Evolutionary conservation across 2,797 vertebrate genomes (phyloP), one percentile per base, ranked within the genome.

Genomic region (Serranus cabrilla): DNA sequence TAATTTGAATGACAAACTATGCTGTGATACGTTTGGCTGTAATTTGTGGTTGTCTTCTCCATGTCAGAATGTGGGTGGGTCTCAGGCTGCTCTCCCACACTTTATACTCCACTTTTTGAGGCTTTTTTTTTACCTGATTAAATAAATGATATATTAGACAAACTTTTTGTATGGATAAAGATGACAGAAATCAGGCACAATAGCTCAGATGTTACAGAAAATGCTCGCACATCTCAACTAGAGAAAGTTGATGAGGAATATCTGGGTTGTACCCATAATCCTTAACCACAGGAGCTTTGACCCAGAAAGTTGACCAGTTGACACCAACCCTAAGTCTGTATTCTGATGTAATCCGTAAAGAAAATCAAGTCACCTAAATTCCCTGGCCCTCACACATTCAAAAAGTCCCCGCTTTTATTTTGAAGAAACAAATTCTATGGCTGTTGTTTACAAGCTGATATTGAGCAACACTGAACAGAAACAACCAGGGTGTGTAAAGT

Each of bases 401-500:
- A 17, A 23, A 13, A 0, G 2, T 6, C 40, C 31, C 5, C 18
- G 25, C 43, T 6, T n/a, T 74, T 63, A 23, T 52, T 49, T 45
- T 39, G 46, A 59, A 51, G 23, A 12, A 18, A 5, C 49, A 40
- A 52, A 11, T 20, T 46, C 4, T 13, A 3, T 43, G 25, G 11
- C 23, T 55, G 56, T 27, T 51, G 20, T 45, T 60, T 42, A 27
- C 23, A 11, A 64, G 40, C 27, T 50, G 25, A 25, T 47, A 51
- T 63, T 16, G 27, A 74, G 12, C 40, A 18, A 0, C 49, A 37
- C 27, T 43, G 42, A 61, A 2, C 9, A 74, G 34, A 64, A 79
- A 62, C 4, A 62, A 64, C 27, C 51, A 40, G 23, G 10, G 34
- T 31, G 16, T 63, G 55, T 14, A 56, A 46, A 27, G 55, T 57